Percentiles rank a stretch among this genome's conserved stretches.
These are phyloP conservation scores for Latrodectus elegans DNA, from an alignment of 2,888 invertebrate genomes.

Conservation along the genomic window DNA sequence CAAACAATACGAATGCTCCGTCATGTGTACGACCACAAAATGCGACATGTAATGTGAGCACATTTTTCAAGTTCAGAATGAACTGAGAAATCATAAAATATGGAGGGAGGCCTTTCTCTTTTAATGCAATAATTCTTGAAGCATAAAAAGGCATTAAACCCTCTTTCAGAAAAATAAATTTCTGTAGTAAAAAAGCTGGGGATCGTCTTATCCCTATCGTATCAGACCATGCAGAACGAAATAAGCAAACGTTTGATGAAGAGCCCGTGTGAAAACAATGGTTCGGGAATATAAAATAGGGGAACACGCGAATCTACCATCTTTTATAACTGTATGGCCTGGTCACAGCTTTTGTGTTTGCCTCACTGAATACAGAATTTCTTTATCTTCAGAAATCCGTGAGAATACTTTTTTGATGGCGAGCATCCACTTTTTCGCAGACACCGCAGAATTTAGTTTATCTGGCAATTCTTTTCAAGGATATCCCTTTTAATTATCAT, in stretches of 20 bases:
- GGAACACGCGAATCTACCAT: slow-evolving; percentile 14
- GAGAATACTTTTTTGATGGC: neutral
- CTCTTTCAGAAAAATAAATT: neutral
- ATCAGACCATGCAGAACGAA: slow-evolving; percentile 42
- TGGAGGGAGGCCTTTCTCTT: neutral
- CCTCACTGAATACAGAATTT: neutral
- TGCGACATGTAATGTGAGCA: neutral
- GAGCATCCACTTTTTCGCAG: too few species aligned
- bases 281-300: slow-evolving; percentile 3
- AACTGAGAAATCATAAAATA: slow-evolving; percentile 5
- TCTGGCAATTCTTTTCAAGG: too few species aligned
- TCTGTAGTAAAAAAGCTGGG: neutral
- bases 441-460: too few species aligned
- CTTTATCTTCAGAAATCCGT: slow-evolving; percentile 9
- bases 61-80: slow-evolving; percentile 3
- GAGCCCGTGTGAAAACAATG: slow-evolving; percentile 42
- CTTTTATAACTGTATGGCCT: slow-evolving; percentile 7
- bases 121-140: neutral
- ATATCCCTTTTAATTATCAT: too few species aligned
- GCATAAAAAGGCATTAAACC: slow-evolving; percentile 5
- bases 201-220: slow-evolving; percentile 9
- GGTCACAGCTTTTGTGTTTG: slow-evolving; percentile 8
- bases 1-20: neutral
- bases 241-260: slow-evolving; percentile 1
- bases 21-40: neutral